Conservation (phyloP, 2,113 vertebrate genomes). For the Ancistrus triradiatus region DNA sequence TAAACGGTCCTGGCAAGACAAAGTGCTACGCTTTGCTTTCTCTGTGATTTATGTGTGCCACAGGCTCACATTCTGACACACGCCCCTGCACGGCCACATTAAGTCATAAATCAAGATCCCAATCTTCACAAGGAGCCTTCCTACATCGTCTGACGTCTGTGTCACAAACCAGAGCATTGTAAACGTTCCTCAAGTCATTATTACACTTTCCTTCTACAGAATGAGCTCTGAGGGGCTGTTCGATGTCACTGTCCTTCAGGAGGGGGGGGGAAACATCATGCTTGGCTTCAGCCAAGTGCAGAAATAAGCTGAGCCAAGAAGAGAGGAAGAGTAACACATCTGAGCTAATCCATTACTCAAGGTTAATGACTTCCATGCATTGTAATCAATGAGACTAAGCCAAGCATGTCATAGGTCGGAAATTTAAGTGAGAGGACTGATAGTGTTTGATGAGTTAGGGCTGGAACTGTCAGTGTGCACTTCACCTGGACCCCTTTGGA, state of each 20-base stretch:
- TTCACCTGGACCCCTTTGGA: background rate
- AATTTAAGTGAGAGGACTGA: background rate
- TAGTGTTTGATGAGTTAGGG: background rate
- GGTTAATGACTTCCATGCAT: background rate
- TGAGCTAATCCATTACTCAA: background rate
- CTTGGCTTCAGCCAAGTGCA: background rate
- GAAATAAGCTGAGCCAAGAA: background rate
- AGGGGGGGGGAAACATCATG: background rate
- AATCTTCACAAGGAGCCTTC: slow-evolving; percentile 10
- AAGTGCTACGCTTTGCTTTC: slow-evolving; percentile 35
- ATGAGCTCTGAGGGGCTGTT: background rate
- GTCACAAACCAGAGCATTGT: slow-evolving; percentile 3
- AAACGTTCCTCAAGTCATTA: slow-evolving; percentile 17
- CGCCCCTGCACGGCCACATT: background rate
- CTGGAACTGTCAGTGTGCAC: background rate
- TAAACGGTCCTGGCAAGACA: slow-evolving; percentile 14
- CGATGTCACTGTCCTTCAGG: background rate
- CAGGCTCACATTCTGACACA: background rate
- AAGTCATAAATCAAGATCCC: slow-evolving; percentile 10
- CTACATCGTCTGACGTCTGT: slow-evolving; percentile 6
- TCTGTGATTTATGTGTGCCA: slow-evolving; percentile 27
- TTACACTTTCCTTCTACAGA: slow-evolving; percentile 1
- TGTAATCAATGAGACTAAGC: slow-evolving; percentile 14
- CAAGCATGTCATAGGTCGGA: slow-evolving; percentile 2
- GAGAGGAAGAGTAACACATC: slow-evolving; percentile 5